Conservation (phyloP, 2,888 invertebrate species). For the Hypsopygia costalis region DNA sequence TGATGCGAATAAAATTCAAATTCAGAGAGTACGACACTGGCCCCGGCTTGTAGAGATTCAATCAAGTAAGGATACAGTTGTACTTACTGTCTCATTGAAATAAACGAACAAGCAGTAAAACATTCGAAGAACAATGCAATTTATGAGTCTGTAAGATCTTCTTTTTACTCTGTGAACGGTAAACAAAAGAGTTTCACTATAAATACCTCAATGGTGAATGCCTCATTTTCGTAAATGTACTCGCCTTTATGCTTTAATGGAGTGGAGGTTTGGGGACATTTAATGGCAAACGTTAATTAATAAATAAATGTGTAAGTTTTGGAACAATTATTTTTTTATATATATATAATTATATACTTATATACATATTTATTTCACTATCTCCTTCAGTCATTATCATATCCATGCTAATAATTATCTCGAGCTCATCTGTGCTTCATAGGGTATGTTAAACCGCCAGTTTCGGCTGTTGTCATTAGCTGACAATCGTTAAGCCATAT, state of each 20-base stretch:
- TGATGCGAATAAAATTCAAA: slow-evolving; percentile 58
- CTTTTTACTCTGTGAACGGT: background rate
- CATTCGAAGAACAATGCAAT: slow-evolving; percentile 24
- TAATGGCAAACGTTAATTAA: no score
- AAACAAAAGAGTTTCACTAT: slow-evolving; percentile 3
- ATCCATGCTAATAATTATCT: no score
- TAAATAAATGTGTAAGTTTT: no score
- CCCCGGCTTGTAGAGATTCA: slow-evolving; percentile 52
- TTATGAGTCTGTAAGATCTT: slow-evolving; percentile 18
- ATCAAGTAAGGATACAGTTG: slow-evolving; percentile 58
- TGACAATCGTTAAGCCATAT: no score
- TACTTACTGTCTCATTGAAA: slow-evolving; percentile 55
- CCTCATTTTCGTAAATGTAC: background rate
- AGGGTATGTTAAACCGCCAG: no score
- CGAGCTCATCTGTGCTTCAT: no score
- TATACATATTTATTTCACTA: no score
- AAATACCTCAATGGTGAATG: background rate
- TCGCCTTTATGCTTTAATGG: background rate
- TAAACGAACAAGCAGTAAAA: slow-evolving; percentile 45
- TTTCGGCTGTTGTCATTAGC: no score
- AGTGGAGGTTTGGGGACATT: no score
- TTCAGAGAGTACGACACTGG: slow-evolving; percentile 39
- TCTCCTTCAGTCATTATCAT: no score
- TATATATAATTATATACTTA: no score
- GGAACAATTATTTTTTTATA: no score